phyloP scores from a whole-genome alignment of 1,140 invertebrate species.

The Cotesia chilonis region DNA sequence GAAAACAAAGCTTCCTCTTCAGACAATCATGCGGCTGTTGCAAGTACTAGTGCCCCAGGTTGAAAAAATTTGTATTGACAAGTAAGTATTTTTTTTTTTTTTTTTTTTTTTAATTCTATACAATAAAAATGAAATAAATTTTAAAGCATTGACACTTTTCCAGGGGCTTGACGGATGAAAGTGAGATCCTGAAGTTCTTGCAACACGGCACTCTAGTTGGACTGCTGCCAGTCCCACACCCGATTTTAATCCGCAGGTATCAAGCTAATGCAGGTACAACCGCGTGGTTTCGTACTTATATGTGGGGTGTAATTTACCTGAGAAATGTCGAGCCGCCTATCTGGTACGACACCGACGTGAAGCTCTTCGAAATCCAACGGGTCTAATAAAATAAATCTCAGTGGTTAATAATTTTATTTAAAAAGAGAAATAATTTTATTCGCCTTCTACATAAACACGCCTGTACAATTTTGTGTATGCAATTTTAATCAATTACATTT shows the following conservation, averaged over 20 bases:
- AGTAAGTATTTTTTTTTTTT: conserved; percentile 72
- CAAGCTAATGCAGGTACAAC: conserved; percentile 98
- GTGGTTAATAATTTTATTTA: conserved; percentile 9
- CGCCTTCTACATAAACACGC: conserved; percentile 15
- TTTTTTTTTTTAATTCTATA: conserved; percentile 20
- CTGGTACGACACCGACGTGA: conserved; percentile 99
- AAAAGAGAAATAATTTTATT: conserved; percentile 36
- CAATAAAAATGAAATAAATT: conserved; percentile 20
- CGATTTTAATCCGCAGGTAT: conserved; percentile 98
- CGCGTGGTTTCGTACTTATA: conserved; percentile 98
- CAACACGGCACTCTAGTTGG: conserved; percentile 99
- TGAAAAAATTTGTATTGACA: conserved; percentile 99
- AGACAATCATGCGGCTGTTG: conserved; percentile 98
- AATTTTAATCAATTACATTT: conserved; percentile 32
- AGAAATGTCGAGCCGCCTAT: conserved; percentile 98
- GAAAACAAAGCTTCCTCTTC: conserved; percentile 96
- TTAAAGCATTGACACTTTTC: conserved; percentile 48
- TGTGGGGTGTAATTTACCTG: conserved; percentile 99
- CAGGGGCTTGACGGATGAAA: conserved; percentile 98
- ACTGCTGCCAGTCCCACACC: conserved; percentile 97
- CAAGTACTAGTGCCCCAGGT: conserved; percentile 99
- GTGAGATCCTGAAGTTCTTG: conserved; percentile 98
- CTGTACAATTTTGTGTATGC: conserved; percentile 39
- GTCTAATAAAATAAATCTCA: conserved; percentile 68
- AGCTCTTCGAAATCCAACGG: conserved; percentile 96